Conservation (phyloP, 2,113 vertebrate species). For the Ranitomeya variabilis region DNA sequence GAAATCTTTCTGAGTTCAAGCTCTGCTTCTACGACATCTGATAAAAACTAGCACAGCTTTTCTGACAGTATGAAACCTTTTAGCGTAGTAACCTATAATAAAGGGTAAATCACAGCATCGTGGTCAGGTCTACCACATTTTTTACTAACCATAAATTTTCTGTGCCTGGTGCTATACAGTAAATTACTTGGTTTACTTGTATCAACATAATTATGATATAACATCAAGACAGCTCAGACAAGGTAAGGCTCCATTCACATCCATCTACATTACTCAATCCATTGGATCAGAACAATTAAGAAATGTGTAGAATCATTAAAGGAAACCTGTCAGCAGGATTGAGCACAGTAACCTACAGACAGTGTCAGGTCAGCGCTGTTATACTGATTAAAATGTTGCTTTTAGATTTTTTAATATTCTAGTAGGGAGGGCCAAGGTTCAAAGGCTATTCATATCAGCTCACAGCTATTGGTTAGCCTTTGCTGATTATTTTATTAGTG, state of each 20-base stretch:
- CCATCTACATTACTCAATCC: too few species aligned
- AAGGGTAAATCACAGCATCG: not conserved
- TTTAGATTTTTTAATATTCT: too few species aligned
- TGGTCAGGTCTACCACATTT: not conserved
- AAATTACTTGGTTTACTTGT: not conserved
- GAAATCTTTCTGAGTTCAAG: slow-evolving; percentile 30
- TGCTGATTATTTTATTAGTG: too few species aligned
- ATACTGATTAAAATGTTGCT: too few species aligned
- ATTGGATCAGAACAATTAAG: too few species aligned
- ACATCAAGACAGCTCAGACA: not conserved
- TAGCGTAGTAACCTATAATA: not conserved
- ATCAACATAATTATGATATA: not conserved
- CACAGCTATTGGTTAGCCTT: too few species aligned
- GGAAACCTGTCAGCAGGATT: too few species aligned
- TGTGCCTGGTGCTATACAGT: not conserved
- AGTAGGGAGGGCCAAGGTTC: too few species aligned
- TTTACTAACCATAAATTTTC: not conserved
- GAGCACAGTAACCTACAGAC: too few species aligned
- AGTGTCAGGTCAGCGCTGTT: too few species aligned
- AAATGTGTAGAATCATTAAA: too few species aligned
- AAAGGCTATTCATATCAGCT: too few species aligned
- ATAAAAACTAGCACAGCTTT: slow-evolving; percentile 9
- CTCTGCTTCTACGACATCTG: slow-evolving; percentile 11
- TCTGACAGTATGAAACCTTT: slow-evolving; percentile 24
- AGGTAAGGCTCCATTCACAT: not conserved